phyloP scores from a whole-genome alignment of 2,888 invertebrate species.

The Melipona bicolor region DNA sequence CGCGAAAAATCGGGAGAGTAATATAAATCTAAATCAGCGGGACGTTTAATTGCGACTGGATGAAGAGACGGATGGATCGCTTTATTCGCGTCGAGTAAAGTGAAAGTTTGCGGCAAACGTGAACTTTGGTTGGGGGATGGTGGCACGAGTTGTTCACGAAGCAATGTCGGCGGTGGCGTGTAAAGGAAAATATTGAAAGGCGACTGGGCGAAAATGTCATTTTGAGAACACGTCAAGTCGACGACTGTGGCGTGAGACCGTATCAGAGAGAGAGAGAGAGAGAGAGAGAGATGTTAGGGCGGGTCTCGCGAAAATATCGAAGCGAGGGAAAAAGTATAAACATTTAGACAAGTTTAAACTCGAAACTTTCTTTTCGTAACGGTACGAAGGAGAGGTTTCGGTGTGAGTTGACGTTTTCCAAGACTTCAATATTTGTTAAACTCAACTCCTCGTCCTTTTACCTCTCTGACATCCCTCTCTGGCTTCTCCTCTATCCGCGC shows the following conservation, averaged over 20 bases:
- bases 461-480: constrained; percentile 61
- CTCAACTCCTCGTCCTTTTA: constrained; percentile 64
- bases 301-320: constrained; percentile 70
- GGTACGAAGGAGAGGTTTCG: constrained; percentile 53
- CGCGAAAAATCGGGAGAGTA: neutral
- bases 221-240: constrained; percentile 65
- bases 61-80: no score
- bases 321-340: constrained; percentile 73
- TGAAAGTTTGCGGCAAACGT: neutral
- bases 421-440: constrained; percentile 80
- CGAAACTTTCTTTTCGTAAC: constrained; percentile 72
- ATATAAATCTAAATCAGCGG: no score
- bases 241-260: constrained; percentile 49
- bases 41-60: no score
- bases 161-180: constrained; percentile 44
- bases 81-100: neutral
- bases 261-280: constrained; percentile 30
- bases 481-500: constrained; percentile 54
- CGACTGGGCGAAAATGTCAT: constrained; percentile 58
- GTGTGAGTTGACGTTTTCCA: constrained; percentile 70
- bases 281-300: constrained; percentile 25
- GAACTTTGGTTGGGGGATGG: neutral
- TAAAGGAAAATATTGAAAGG: constrained; percentile 71
- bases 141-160: constrained; percentile 10
- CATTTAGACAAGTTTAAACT: constrained; percentile 80